Percentiles rank a stretch among this genome's conserved stretches.
phyloP scores from a whole-genome alignment of 2,113 vertebrate species.

The Rhea americana region DNA sequence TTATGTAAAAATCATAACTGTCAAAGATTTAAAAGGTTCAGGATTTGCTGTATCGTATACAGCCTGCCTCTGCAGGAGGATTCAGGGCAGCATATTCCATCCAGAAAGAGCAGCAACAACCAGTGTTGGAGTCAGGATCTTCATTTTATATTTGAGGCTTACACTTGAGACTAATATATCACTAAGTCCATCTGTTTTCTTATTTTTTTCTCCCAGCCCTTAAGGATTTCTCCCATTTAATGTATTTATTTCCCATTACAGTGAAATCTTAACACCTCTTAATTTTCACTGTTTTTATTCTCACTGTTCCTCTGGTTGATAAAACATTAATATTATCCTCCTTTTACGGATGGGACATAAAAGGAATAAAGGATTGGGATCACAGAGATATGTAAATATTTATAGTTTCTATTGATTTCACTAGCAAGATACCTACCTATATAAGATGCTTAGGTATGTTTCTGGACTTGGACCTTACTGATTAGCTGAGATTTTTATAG shows the following conservation, averaged over 20 bases:
- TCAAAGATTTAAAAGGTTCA: constrained; percentile 31
- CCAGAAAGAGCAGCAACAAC: not conserved
- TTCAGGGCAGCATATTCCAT: not conserved
- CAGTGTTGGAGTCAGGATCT: not conserved
- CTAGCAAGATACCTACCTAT: not conserved
- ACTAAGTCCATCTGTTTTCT: not conserved
- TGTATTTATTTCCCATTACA: not conserved
- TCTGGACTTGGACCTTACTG: constrained; percentile 29
- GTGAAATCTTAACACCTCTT: not conserved
- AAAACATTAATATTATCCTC: constrained; percentile 13
- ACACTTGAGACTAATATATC: not conserved
- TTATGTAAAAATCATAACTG: constrained; percentile 7
- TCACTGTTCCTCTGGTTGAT: not conserved
- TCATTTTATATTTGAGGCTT: not conserved
- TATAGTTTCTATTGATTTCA: constrained; percentile 26
- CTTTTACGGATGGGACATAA: not conserved
- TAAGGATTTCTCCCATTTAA: not conserved
- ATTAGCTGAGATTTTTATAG: constrained; percentile 50
- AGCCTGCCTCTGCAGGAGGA: not conserved
- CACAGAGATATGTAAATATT: constrained; percentile 47
- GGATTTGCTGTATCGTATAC: not conserved
- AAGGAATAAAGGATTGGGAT: constrained; percentile 4
- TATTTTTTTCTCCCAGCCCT: accelerated
- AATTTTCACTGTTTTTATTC: constrained; percentile 1
- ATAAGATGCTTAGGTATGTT: constrained; percentile 48